Conservation (phyloP, 35 echinoderm and acorn worm species). For the Anneissia japonica region DNA sequence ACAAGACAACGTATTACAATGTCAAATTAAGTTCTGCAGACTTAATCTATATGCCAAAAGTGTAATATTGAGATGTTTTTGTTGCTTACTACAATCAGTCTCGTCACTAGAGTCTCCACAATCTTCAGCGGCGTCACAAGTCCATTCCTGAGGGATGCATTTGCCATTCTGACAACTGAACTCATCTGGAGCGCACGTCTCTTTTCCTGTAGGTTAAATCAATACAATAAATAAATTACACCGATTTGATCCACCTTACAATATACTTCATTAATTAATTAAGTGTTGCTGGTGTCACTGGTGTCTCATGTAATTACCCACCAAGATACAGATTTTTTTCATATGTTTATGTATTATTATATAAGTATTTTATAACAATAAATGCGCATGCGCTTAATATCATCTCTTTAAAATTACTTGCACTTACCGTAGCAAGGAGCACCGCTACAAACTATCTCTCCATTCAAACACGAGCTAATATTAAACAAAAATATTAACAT, state of each 20-base stretch:
- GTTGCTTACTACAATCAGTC: constrained; percentile 29
- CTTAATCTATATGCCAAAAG: no score
- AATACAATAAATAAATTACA: not conserved
- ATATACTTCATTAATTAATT: no score
- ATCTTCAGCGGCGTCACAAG: constrained; percentile 23
- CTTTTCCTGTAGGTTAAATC: not conserved
- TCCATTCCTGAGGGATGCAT: constrained; percentile 2
- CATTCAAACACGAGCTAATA: constrained; percentile 14
- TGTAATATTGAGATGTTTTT: no score
- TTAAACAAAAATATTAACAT: not conserved
- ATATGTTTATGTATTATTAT: no score
- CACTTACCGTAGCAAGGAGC: constrained; percentile 23
- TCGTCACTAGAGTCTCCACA: constrained; percentile 24
- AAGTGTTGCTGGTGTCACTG: not conserved
- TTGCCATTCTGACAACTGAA: constrained; percentile 14
- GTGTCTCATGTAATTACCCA: not conserved
- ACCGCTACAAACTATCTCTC: constrained; percentile 2
- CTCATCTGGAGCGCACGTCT: constrained; percentile 12
- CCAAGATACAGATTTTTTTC: not conserved
- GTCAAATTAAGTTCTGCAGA: no score
- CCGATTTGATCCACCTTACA: no score
- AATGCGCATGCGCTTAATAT: no score
- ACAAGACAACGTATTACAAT: no score
- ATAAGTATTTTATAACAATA: no score
- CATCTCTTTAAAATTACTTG: no score